phyloP scores from a whole-genome alignment of 2,113 vertebrate genomes.

The Sturnira hondurensis region DNA sequence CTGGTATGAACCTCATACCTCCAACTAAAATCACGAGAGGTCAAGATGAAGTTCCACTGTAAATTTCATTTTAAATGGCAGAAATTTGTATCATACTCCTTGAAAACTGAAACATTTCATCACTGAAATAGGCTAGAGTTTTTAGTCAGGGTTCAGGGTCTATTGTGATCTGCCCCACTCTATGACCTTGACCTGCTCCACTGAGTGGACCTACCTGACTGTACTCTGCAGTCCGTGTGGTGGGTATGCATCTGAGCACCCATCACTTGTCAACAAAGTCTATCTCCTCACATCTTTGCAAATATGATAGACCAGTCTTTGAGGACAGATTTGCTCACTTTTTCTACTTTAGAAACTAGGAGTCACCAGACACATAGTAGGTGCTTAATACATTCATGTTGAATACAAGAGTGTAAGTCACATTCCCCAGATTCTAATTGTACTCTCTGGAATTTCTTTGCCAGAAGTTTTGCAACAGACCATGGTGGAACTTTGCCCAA shows the following conservation, averaged over 20 bases:
- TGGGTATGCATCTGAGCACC: not conserved
- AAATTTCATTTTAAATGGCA: not conserved
- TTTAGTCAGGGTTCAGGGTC: not conserved
- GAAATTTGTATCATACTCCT: not conserved
- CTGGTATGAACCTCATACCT: not conserved
- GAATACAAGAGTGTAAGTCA: not conserved
- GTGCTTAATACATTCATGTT: not conserved
- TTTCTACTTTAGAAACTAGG: not conserved
- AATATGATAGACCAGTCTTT: not conserved
- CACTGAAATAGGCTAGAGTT: not conserved
- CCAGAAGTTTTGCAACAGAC: not conserved
- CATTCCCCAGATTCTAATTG: not conserved
- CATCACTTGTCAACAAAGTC: not conserved
- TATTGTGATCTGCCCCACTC: not conserved
- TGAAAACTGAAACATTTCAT: not conserved
- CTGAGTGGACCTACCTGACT: fast-evolving
- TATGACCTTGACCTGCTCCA: not conserved
- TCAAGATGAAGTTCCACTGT: not conserved
- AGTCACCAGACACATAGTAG: not conserved
- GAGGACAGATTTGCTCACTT: not conserved
- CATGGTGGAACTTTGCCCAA: not conserved
- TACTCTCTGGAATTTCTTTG: not conserved
- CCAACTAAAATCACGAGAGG: not conserved
- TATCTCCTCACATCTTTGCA: not conserved
- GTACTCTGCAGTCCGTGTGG: fast-evolving